Evolutionary conservation across 1,140 invertebrate species (phyloP).

Genomic region (Leptopilina boulardi): DNA sequence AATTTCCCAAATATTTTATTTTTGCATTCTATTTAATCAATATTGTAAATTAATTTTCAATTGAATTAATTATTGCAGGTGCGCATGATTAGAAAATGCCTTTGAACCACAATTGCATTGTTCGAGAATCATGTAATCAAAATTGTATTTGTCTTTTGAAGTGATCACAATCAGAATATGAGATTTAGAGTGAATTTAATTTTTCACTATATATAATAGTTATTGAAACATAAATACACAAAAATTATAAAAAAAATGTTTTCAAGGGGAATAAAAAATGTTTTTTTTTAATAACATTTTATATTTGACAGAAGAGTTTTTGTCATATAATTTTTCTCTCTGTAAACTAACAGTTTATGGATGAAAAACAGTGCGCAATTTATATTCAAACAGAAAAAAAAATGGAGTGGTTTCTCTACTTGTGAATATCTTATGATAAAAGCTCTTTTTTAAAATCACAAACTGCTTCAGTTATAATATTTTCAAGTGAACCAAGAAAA

Average conservation of each 20-base stretch:
- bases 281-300: too few relatives aligned
- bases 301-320: background rate
- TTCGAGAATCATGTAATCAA: background rate
- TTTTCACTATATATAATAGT: too few relatives aligned
- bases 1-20: too few relatives aligned
- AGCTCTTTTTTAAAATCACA: background rate
- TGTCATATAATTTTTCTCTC: background rate
- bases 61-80: background rate
- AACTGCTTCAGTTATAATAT: background rate
- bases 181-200: too few relatives aligned
- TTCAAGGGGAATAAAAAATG: too few relatives aligned
- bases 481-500: background rate
- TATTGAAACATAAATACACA: too few relatives aligned
- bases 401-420: background rate
- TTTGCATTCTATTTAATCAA: too few relatives aligned
- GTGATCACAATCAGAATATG: background rate
- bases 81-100: background rate
- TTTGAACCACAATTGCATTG: background rate
- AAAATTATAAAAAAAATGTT: too few relatives aligned
- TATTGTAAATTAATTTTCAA: too few relatives aligned
- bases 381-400: background rate
- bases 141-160: background rate
- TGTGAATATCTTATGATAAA: slow-evolving; percentile 13
- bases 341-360: background rate
- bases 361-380: background rate